phyloP scores from a whole-genome alignment of 2,113 vertebrate species.

The Dicerorhinus sumatrensis region DNA sequence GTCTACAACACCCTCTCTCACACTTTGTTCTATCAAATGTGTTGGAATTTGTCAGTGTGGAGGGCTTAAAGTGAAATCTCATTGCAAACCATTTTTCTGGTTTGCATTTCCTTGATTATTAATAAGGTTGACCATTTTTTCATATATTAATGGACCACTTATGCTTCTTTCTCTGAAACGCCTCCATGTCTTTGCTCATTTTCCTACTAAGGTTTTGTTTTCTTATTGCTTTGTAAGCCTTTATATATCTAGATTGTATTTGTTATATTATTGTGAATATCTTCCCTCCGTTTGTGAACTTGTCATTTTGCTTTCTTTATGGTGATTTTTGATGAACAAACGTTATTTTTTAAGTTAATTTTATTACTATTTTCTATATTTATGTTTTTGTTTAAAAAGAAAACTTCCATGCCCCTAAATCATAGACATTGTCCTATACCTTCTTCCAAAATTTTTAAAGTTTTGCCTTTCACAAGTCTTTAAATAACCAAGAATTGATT shows the following conservation, averaged over 20 bases:
- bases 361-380: neutral
- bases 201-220: neutral
- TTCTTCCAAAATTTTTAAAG: neutral
- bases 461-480: constrained; percentile 44
- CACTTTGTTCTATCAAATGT: neutral
- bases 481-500: neutral
- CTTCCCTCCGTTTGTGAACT: constrained; percentile 1
- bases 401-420: neutral
- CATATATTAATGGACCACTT: neutral
- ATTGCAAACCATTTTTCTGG: neutral
- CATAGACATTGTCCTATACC: neutral
- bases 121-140: neutral
- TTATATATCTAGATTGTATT: neutral
- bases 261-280: neutral
- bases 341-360: neutral
- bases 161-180: neutral
- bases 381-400: neutral
- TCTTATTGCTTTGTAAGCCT: neutral
- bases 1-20: neutral
- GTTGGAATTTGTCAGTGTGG: neutral
- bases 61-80: neutral
- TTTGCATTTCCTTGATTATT: neutral
- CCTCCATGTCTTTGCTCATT: neutral
- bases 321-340: neutral
- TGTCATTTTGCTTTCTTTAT: neutral